Conservation (phyloP, 2,888 invertebrate species). For the Leptarthrus brevirostris region DNA sequence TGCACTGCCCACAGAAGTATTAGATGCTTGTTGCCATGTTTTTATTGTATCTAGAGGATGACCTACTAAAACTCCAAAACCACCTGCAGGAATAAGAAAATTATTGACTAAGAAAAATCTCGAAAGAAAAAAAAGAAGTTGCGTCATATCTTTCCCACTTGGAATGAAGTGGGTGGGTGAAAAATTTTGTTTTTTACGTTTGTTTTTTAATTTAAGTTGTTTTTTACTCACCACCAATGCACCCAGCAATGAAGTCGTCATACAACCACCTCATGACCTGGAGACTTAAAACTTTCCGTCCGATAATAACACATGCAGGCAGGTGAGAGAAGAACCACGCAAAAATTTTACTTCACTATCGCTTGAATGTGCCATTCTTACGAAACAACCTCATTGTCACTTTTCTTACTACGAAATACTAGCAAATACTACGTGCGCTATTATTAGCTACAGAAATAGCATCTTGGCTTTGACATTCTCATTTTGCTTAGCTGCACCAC, state of each 20-base stretch:
- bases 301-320: slow-evolving; percentile 13
- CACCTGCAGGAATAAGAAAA: slow-evolving; percentile 70
- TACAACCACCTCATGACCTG: slow-evolving; percentile 63
- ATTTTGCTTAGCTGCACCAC: no score
- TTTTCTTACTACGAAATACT: no score
- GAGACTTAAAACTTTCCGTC: not conserved
- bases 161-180: no score
- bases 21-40: slow-evolving; percentile 73
- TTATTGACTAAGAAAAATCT: no score
- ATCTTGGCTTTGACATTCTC: not conserved
- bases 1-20: slow-evolving; percentile 63
- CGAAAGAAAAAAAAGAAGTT: not conserved
- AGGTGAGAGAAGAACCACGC: not conserved
- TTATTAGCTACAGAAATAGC: slow-evolving; percentile 5
- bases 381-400: slow-evolving; percentile 14
- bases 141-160: slow-evolving; percentile 5
- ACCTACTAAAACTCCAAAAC: slow-evolving; percentile 73
- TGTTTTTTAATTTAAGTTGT: not conserved
- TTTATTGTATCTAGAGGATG: slow-evolving; percentile 81
- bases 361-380: not conserved
- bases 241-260: slow-evolving; percentile 71
- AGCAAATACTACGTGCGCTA: not conserved
- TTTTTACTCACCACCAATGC: slow-evolving; percentile 69
- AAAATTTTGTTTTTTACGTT: no score
- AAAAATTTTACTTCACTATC: not conserved